These are phyloP conservation scores for Trisateles emortualis DNA, from an alignment of 2,888 invertebrate genomes.

Conservation along the genomic window DNA sequence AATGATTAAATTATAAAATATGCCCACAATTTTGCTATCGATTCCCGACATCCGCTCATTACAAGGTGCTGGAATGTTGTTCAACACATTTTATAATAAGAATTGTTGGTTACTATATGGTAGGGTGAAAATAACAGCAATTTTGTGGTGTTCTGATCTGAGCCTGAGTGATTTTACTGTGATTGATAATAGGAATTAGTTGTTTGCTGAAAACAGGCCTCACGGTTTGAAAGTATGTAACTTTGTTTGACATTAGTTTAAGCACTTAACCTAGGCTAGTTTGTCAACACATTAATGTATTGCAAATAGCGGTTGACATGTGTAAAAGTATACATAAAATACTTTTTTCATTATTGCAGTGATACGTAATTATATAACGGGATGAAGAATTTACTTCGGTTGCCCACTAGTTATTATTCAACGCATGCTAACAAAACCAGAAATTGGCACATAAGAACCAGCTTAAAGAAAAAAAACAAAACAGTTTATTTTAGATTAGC, in stretches of 20 bases:
- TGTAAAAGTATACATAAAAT: background rate
- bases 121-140: slow-evolving; percentile 62
- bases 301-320: background rate
- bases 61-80: slow-evolving; percentile 82
- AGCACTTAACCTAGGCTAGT: background rate
- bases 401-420: background rate
- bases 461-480: background rate
- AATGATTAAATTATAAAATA: slow-evolving; percentile 71
- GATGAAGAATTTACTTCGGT: slow-evolving; percentile 1
- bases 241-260: background rate
- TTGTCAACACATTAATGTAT: background rate
- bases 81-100: slow-evolving; percentile 76
- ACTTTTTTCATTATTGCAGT: background rate
- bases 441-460: background rate
- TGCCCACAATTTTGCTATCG: slow-evolving; percentile 81
- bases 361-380: slow-evolving; percentile 5
- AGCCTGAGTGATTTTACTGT: slow-evolving; percentile 42
- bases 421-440: background rate
- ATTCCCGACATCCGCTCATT: slow-evolving; percentile 84
- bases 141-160: slow-evolving; percentile 44
- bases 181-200: slow-evolving; percentile 37
- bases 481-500: slow-evolving; percentile 12
- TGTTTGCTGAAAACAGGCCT: slow-evolving; percentile 12
- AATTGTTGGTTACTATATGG: slow-evolving; percentile 65
- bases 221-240: background rate